These are phyloP conservation scores for Drosophila cyrtoloma DNA, from an alignment of 2,888 invertebrate species.

Conservation along the genomic window DNA sequence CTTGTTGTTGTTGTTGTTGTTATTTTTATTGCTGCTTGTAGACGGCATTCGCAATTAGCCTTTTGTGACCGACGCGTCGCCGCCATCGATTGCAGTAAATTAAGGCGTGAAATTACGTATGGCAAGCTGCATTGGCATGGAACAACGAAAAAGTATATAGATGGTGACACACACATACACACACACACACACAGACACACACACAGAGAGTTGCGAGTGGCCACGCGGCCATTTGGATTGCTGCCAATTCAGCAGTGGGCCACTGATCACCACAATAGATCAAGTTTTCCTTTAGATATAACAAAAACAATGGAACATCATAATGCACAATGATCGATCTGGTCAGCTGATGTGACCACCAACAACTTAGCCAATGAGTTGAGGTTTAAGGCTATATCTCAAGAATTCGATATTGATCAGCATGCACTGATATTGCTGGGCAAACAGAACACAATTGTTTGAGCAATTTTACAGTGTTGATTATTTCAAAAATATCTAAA, in stretches of 20 bases:
- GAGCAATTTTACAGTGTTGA: not conserved
- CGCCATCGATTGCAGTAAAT: slow-evolving; percentile 73
- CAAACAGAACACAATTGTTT: not conserved
- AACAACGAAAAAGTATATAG: not conserved
- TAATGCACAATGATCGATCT: not conserved
- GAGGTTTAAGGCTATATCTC: not conserved
- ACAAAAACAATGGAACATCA: not conserved
- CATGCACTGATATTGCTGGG: not conserved
- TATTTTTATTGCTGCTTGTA: slow-evolving; percentile 18
- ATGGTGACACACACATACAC: slow-evolving; percentile 32
- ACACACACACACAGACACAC: slow-evolving; percentile 2
- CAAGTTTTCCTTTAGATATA: slow-evolving; percentile 6
- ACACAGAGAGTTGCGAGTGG: not conserved
- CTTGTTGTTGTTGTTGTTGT: slow-evolving; percentile 1
- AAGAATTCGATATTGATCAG: not conserved
- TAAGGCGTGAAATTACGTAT: slow-evolving; percentile 61
- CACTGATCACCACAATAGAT: slow-evolving; percentile 4
- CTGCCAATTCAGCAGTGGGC: slow-evolving; percentile 33
- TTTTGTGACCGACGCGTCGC: slow-evolving; percentile 54
- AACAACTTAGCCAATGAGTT: not conserved
- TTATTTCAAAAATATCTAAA: not conserved
- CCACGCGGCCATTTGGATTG: slow-evolving; percentile 46
- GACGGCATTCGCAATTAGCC: slow-evolving; percentile 69
- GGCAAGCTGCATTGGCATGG: slow-evolving; percentile 34
- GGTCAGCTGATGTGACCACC: not conserved